Base-by-base conservation (phyloP, 2,113 vertebrate species). In the Campylorhamphus procurvoides region DNA sequence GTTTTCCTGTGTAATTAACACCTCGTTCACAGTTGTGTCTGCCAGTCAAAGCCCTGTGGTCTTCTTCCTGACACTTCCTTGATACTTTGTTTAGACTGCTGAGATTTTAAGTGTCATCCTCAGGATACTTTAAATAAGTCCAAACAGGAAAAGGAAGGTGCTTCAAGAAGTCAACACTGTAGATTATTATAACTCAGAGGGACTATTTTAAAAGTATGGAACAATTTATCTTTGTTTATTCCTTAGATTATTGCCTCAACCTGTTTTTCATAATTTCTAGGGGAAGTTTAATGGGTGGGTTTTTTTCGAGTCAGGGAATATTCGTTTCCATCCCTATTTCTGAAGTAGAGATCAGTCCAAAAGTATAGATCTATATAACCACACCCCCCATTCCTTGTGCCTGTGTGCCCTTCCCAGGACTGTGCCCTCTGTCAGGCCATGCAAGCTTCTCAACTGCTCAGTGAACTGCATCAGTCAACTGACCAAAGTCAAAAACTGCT, bases 1-100 rank as follows among this genome's bases (percentile, higher is more conserved):
- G 96, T 98, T 97, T 97, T 97, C 95, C 96, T 98, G 96, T 97
- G 97, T 98, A 98, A 98, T 98, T 98, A 97, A 98, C 96, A 98
- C 97, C 97, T 97, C 40, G 3, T 91, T 96, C 97, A 59, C 97
- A 98, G 97, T 86, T 98, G 98, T 84, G 87, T 59, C 84, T 97
- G 97, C 94, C 98, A 93, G 27, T 98, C 97, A 98, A 93, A 87
- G 37, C 71, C 35, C 60, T 90, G 90, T 93, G 94, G 95, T 89
- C 91, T 94, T 80, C 92, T 83, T n/a, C 75, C 84, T 95, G 94
- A 95, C 95, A 96, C 94, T 98, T 97, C 96, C 95, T 97, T 97
- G 95, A 91, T 97, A 94, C 97, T 97, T 92, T 94, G 92, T 95
- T 98, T 96, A 97, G 86, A 82, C 94, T 95, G 90, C 93, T 80